These are phyloP conservation scores for Spermophilus dauricus DNA, from an alignment of 2,113 vertebrate species.

Conservation along the genomic window DNA sequence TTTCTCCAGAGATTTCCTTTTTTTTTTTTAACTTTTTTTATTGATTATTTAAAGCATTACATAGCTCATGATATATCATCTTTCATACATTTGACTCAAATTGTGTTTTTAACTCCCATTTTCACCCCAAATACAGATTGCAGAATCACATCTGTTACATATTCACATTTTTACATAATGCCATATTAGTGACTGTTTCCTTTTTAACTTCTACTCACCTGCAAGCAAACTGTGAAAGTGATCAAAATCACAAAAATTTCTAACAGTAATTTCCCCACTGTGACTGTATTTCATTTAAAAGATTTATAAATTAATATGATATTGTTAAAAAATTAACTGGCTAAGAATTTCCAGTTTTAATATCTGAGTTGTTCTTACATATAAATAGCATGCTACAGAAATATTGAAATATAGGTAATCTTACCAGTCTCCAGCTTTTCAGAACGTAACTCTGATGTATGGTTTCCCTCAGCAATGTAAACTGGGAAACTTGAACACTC, in stretches of 20 bases:
- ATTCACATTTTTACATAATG: no score
- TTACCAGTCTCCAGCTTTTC: constrained; percentile 92
- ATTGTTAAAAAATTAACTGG: constrained; percentile 16
- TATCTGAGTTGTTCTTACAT: not conserved
- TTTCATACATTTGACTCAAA: no score
- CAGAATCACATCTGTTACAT: no score
- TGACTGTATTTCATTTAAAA: not conserved
- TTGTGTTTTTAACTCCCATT: no score
- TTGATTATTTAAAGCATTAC: no score
- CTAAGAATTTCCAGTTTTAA: constrained; percentile 4
- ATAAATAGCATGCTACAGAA: not conserved
- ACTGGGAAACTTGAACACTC: constrained; percentile 99
- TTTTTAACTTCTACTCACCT: not conserved
- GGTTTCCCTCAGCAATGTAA: constrained; percentile 98
- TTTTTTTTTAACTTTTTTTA: no score
- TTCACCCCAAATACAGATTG: no score
- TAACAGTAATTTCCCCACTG: not conserved
- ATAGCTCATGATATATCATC: no score
- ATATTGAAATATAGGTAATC: constrained; percentile 13
- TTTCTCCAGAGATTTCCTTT: constrained; percentile 13
- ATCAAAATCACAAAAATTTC: constrained; percentile 37
- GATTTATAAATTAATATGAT: constrained; percentile 29
- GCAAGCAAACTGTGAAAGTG: not conserved
- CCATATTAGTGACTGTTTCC: no score
- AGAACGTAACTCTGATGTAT: constrained; percentile 91